A percentile compares a stretch with the other conserved stretches of the same genome.
Evolutionary conservation across 1,140 invertebrate species (phyloP).

Genomic region (Aphis craccivora): DNA sequence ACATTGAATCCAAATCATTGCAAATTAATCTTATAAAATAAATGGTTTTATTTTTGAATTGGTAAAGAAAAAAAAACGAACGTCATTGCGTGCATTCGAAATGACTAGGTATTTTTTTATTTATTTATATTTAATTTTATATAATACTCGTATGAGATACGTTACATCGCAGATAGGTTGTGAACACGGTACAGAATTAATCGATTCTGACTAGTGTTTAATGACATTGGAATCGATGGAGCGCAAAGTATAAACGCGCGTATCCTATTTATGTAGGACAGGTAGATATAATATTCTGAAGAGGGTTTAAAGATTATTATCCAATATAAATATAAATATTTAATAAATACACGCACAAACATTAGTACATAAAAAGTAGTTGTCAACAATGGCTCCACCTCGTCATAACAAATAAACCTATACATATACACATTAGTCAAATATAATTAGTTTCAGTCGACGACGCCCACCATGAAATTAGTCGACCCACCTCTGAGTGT

Average conservation of each 20-base stretch:
- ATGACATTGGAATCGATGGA: conserved; percentile 27
- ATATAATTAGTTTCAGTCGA: conserved; percentile 40
- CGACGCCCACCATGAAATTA: conserved; percentile 42
- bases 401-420: conserved; percentile 28
- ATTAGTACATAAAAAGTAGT: conserved; percentile 7
- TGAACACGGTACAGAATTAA: conserved; percentile 30
- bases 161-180: not conserved
- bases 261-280: not conserved
- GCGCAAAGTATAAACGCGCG: not conserved
- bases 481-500: conserved; percentile 13
- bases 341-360: not conserved
- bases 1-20: not conserved
- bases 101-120: not conserved
- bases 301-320: conserved; percentile 43
- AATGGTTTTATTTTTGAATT: not conserved
- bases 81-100: not conserved
- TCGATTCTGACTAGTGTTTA: conserved; percentile 31
- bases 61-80: not conserved
- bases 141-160: not conserved
- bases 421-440: conserved; percentile 32
- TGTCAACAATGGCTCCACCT: conserved; percentile 42
- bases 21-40: not conserved
- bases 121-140: not conserved
- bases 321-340: not conserved
- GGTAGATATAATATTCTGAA: conserved; percentile 9